Conservation (phyloP, 2,888 invertebrate species). For the Trilocha varians region DNA sequence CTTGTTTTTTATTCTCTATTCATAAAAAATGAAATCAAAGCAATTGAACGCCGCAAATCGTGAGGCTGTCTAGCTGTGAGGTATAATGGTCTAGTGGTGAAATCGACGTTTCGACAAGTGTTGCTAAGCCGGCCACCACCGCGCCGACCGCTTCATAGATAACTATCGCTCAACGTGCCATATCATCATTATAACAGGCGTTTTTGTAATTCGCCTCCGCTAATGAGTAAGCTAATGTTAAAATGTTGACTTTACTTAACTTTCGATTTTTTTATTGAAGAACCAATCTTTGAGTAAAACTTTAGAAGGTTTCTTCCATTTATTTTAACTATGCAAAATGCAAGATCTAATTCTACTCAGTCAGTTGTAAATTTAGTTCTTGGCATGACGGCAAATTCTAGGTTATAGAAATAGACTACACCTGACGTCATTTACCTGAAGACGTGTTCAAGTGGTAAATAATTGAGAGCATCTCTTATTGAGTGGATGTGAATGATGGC, state of each 20-base stretch:
- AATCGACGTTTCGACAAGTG: constrained; percentile 10
- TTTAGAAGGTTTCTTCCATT: too few relatives aligned
- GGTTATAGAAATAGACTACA: too few relatives aligned
- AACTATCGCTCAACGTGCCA: constrained; percentile 3
- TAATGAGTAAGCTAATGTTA: neutral
- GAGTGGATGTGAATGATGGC: constrained; percentile 21
- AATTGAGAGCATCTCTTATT: constrained; percentile 3
- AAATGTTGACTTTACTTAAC: too few relatives aligned
- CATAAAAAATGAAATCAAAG: neutral
- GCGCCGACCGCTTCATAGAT: constrained; percentile 9
- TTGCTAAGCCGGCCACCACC: constrained; percentile 9
- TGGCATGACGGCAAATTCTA: too few relatives aligned
- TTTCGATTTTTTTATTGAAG: too few relatives aligned
- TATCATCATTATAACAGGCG: neutral
- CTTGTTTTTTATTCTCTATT: neutral
- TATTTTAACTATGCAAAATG: too few relatives aligned
- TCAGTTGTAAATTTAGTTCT: too few relatives aligned
- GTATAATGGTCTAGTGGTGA: constrained; percentile 8
- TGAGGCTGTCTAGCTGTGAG: constrained; percentile 5
- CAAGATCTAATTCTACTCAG: too few relatives aligned
- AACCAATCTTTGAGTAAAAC: too few relatives aligned
- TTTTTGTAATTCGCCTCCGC: neutral
- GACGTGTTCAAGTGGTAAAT: neutral
- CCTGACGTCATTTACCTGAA: neutral
- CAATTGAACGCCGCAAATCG: neutral